phyloP scores from a whole-genome alignment of 2,113 vertebrate species.

The Barnardius zonarius region DNA sequence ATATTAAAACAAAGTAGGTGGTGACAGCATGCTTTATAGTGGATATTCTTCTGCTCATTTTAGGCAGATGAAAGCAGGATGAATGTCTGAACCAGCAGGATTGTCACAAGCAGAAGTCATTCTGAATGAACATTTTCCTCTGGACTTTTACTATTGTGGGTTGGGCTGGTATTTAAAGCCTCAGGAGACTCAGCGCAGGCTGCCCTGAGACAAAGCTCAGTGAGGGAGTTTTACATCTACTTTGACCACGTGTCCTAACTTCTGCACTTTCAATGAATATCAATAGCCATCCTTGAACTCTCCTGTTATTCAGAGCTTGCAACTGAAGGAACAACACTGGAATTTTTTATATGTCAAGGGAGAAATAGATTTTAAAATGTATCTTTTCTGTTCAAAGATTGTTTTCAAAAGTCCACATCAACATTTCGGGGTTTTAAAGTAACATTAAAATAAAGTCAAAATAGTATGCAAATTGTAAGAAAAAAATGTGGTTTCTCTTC shows the following conservation, averaged over 20 bases:
- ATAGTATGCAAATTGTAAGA: not conserved
- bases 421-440: not conserved
- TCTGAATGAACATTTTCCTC: not conserved
- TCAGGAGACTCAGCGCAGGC: not conserved
- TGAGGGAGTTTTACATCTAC: not conserved
- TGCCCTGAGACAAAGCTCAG: not conserved
- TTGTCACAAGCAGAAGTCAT: not conserved
- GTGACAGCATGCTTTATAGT: not conserved
- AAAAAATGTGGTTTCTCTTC: not conserved
- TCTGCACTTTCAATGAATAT: not conserved
- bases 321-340: not conserved
- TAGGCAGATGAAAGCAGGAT: not conserved
- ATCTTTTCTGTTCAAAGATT: not conserved
- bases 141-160: not conserved
- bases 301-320: not conserved
- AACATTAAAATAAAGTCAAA: not conserved
- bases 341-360: not conserved
- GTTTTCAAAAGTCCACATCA: not conserved
- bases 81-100: not conserved
- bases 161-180: not conserved
- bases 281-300: not conserved
- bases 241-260: not conserved
- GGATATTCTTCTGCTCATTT: not conserved
- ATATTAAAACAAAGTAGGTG: not conserved
- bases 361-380: not conserved